Percentiles rank a stretch among this genome's conserved stretches.
Conservation (phyloP, 1,140 invertebrate species). For the Solenopsis invicta region DNA sequence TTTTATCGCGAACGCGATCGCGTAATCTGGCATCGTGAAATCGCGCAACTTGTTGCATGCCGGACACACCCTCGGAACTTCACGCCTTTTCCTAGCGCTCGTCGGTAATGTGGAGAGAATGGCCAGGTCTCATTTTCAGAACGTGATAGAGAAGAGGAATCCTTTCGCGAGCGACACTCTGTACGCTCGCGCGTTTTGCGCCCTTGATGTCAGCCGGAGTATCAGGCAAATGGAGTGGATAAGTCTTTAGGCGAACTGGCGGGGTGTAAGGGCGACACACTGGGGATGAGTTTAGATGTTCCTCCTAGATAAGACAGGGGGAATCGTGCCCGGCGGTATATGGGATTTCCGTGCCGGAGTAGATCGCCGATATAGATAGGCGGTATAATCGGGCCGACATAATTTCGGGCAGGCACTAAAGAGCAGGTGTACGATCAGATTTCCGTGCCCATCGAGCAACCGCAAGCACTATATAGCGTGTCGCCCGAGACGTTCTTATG, state of each 20-base stretch:
- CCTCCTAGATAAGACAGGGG: slow-evolving; percentile 66
- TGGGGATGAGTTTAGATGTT: slow-evolving; percentile 69
- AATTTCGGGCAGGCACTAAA: slow-evolving; percentile 62
- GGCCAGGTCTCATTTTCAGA: slow-evolving; percentile 10
- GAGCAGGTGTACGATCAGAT: slow-evolving; percentile 46
- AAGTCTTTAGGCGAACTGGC: slow-evolving; percentile 64
- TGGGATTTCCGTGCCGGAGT: slow-evolving; percentile 67
- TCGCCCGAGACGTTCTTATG: slow-evolving; percentile 57
- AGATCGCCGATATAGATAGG: slow-evolving; percentile 69
- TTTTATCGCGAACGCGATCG: slow-evolving; percentile 50
- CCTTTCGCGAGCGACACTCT: background rate
- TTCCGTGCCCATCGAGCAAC: slow-evolving; percentile 38
- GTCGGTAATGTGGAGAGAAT: slow-evolving; percentile 26
- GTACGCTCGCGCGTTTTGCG: slow-evolving; percentile 34
- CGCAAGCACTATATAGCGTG: slow-evolving; percentile 31
- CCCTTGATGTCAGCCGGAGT: slow-evolving; percentile 50
- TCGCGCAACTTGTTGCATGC: slow-evolving; percentile 67
- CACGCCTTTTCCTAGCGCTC: slow-evolving; percentile 40
- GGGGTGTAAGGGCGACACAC: slow-evolving; percentile 58
- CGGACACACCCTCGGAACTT: background rate
- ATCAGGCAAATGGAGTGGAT: slow-evolving; percentile 66
- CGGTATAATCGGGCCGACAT: slow-evolving; percentile 66
- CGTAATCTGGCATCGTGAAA: slow-evolving; percentile 37
- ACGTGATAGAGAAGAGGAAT: slow-evolving; percentile 4
- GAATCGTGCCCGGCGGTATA: slow-evolving; percentile 62